A percentile compares a stretch with the other conserved stretches of the same genome.
phyloP scores from a whole-genome alignment of 2,113 vertebrate genomes.

The Oryzias javanicus region DNA sequence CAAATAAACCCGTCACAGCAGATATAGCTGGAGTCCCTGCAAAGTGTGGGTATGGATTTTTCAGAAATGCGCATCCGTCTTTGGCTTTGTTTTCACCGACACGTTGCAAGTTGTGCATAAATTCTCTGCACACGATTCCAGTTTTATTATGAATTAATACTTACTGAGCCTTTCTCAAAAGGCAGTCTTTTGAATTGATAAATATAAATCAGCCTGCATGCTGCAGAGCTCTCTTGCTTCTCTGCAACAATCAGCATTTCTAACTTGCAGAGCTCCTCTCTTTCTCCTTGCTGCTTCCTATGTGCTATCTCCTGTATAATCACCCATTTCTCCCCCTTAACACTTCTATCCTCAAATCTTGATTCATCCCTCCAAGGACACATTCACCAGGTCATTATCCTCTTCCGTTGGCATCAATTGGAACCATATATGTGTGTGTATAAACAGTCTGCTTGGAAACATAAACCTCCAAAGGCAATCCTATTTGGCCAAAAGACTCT shows the following conservation, averaged over 20 bases:
- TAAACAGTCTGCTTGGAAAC: conserved; percentile 16
- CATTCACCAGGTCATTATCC: conserved; percentile 37
- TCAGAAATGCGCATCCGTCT: no score
- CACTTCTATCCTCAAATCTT: conserved; percentile 19
- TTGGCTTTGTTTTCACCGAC: neutral
- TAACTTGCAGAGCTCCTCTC: conserved; percentile 18
- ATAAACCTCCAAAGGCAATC: conserved; percentile 6
- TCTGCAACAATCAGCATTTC: conserved; percentile 12
- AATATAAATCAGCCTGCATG: neutral
- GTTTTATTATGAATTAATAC: neutral
- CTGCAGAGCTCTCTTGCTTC: neutral
- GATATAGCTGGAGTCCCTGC: no score
- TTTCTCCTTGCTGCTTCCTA: conserved; percentile 7
- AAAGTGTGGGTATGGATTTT: no score
- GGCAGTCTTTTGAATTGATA: conserved; percentile 8
- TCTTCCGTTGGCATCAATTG: conserved; percentile 36
- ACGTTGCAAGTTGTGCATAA: neutral
- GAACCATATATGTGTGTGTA: conserved; percentile 10
- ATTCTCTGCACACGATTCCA: neutral
- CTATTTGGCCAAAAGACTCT: conserved; percentile 11
- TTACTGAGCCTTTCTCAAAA: neutral
- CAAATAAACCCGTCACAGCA: no score
- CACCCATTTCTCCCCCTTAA: conserved; percentile 20
- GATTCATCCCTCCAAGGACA: conserved; percentile 52
- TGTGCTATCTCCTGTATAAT: conserved; percentile 30